These are phyloP conservation scores for Aphodius granarius DNA, from an alignment of 2,888 invertebrate genomes.

Conservation along the genomic window DNA sequence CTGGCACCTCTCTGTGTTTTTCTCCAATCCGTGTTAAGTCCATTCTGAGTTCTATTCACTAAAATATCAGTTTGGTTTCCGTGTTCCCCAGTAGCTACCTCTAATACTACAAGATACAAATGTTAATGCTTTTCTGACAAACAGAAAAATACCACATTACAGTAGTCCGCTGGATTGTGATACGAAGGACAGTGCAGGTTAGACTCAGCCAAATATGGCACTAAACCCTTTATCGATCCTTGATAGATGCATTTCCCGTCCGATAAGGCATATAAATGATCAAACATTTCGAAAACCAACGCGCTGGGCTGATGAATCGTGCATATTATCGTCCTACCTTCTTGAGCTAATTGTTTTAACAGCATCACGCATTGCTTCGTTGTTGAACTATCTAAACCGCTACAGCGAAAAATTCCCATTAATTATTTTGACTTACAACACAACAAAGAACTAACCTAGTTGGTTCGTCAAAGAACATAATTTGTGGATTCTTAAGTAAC, in stretches of 20 bases:
- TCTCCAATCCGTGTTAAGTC: slow-evolving; percentile 61
- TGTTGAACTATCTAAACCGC: slow-evolving; percentile 79
- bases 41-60: slow-evolving; percentile 65
- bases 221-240: slow-evolving; percentile 73
- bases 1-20: slow-evolving; percentile 45
- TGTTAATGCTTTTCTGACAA: slow-evolving; percentile 18
- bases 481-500: slow-evolving; percentile 86
- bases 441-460: slow-evolving; percentile 69
- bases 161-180: slow-evolving; percentile 89
- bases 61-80: slow-evolving; percentile 62
- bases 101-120: slow-evolving; percentile 64
- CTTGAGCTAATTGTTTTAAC: slow-evolving; percentile 77
- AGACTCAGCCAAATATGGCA: slow-evolving; percentile 74
- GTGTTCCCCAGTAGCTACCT: slow-evolving; percentile 79
- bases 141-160: slow-evolving; percentile 55
- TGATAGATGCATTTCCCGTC: slow-evolving; percentile 80
- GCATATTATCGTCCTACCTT: slow-evolving; percentile 85
- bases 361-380: slow-evolving; percentile 81
- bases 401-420: slow-evolving; percentile 54
- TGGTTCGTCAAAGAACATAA: slow-evolving; percentile 94
- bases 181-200: slow-evolving; percentile 80
- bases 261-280: slow-evolving; percentile 82
- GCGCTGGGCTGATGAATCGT: slow-evolving; percentile 93
- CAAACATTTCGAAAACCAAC: slow-evolving; percentile 82
- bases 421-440: background rate